Conservation (phyloP, 2,888 invertebrate genomes). For the Calliphora vomitoria region DNA sequence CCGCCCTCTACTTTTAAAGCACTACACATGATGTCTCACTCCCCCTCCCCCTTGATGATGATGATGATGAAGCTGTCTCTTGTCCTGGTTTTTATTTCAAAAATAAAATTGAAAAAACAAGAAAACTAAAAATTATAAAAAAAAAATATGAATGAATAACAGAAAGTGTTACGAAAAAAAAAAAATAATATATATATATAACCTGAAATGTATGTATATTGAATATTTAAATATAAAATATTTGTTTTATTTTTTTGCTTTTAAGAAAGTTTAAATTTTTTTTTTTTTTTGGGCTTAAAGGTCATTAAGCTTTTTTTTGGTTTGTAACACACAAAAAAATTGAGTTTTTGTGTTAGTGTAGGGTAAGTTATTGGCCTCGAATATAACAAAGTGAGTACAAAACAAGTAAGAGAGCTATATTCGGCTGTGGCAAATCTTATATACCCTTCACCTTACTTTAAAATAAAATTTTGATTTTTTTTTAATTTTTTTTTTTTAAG, state of each 20-base stretch:
- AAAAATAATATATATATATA: constrained; percentile 9
- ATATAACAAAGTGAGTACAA: too few relatives aligned
- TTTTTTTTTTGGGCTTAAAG: background rate
- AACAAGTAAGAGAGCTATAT: too few relatives aligned
- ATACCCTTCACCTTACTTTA: too few relatives aligned
- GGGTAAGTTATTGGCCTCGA: background rate
- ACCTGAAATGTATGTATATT: constrained; percentile 51
- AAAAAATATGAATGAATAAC: constrained; percentile 21
- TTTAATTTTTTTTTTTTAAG: too few relatives aligned
- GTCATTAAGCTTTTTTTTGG: background rate
- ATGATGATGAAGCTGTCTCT: background rate
- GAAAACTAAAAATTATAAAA: background rate
- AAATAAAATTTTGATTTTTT: too few relatives aligned
- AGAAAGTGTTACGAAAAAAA: constrained; percentile 47
- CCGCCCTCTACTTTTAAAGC: background rate
- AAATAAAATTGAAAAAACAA: background rate
- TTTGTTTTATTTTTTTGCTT: constrained; percentile 55
- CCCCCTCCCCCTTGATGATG: background rate
- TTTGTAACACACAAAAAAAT: background rate
- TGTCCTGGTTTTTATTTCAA: background rate
- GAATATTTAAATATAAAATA: constrained; percentile 61
- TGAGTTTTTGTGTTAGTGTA: background rate
- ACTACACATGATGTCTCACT: background rate
- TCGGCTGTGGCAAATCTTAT: too few relatives aligned
- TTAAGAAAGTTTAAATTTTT: constrained; percentile 16